Base-by-base conservation (phyloP, 30 jellyfish, hydroid and myxozoan genomes). In the Chrysaora quinquecirrha region DNA sequence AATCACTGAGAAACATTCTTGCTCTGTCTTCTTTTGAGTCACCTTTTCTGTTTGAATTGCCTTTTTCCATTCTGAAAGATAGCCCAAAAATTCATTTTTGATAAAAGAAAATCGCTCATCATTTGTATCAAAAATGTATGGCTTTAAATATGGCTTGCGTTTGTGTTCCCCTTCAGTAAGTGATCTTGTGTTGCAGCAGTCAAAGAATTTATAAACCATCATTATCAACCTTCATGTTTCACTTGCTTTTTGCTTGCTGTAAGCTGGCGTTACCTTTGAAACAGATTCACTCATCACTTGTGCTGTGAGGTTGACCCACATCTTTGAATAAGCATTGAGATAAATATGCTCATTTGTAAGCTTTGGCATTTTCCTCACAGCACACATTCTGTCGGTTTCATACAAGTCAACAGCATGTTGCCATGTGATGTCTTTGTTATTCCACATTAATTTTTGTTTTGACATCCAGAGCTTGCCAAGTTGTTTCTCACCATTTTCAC, bases 401-500 rank as follows among this genome's bases (percentile, higher is more conserved):
- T 73, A 73, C 12, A 73, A n/a, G 30, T 73, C 85, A 48, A 47
- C 61, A 35, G 50, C 33, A 73, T 73, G 85, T 48, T 73, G 48
- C 85, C 74, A 73, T 50, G 50, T 4, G 25, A 50, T 47, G 50
- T 73, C 60, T 60, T 50, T 30, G 30, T 73, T 23, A 74, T 73
- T 73, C 85, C 73, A 73, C 64, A 75, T 48, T 34, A 75, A 62
- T 29, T 75, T 23, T 64, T 75, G 50, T 54, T 75, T 63, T 54
- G 76, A 75, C 30, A 75, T 23, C 86, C 86, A 75, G 86, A 75
- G 3, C 63, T 23, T 18, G 85, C 74, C 24, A 73, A 74, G 29
- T 73, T 73, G 33, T 73, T 73, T 60, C 75, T 52, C 30, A 60
- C 73, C 50, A 74, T 73, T 73, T 73, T 73, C 11, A 73, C 48